phyloP scores from a whole-genome alignment of 2,888 invertebrate species.

The Cosmorhoe ocellata region DNA sequence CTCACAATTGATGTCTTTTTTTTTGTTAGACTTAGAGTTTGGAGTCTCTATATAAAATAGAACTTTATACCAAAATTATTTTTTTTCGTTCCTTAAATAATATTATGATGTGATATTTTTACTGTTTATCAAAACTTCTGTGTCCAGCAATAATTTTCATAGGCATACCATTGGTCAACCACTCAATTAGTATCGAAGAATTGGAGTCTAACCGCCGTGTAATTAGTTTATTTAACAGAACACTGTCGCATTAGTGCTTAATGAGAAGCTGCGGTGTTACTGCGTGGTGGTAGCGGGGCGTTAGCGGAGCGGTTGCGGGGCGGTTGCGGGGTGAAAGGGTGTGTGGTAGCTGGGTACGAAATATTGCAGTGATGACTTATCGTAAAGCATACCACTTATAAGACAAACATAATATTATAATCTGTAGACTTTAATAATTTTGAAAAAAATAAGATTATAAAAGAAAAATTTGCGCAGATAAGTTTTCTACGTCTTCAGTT shows the following conservation, averaged over 20 bases:
- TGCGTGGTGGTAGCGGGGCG: constrained; percentile 8
- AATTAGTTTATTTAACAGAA: constrained; percentile 49
- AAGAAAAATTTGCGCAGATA: no score
- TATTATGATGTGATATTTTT: no score
- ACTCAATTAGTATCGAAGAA: constrained; percentile 42
- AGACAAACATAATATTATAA: no score
- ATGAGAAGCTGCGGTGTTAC: constrained; percentile 38
- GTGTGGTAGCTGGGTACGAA: constrained; percentile 8
- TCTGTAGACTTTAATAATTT: no score
- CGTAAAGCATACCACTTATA: no score
- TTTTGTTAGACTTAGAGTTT: no score
- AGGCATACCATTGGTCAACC: constrained; percentile 31
- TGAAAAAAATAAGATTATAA: no score
- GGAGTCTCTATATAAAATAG: no score
- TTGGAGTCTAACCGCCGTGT: constrained; percentile 42
- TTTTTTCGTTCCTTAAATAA: no score
- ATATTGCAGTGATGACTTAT: not conserved
- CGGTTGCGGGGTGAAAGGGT: constrained; percentile 7
- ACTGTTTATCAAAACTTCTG: not conserved
- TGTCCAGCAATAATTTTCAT: constrained; percentile 1
- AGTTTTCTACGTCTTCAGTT: no score
- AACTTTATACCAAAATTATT: no score
- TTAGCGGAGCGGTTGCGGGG: constrained; percentile 10
- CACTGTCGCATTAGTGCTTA: constrained; percentile 44
- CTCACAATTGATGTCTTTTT: no score